Evolutionary conservation across 2,797 vertebrate genomes (phyloP).

Genomic region (Crax fasciolata): DNA sequence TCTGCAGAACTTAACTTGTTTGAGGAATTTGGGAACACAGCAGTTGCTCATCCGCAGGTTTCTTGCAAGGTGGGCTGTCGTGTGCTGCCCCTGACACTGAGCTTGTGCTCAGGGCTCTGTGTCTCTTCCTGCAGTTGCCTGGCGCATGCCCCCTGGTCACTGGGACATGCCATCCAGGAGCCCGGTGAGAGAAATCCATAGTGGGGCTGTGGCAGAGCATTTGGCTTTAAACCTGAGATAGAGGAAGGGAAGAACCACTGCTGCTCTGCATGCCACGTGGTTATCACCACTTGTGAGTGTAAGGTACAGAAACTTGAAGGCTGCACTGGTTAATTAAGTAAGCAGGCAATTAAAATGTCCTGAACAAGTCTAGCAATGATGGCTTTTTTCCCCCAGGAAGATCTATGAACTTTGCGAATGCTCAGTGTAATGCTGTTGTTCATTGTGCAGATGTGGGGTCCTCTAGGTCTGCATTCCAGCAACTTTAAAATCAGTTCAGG

Average conservation of each 20-base stretch:
- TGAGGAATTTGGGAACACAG: neutral
- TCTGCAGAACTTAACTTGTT: neutral
- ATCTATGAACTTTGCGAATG: neutral
- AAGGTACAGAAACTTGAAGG: neutral
- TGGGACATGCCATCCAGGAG: neutral
- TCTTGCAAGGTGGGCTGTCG: constrained; percentile 16
- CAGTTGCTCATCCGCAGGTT: neutral
- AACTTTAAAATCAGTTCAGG: neutral
- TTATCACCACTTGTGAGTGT: neutral
- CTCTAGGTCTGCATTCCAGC: neutral
- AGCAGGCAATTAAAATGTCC: neutral
- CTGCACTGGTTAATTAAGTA: neutral
- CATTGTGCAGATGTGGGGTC: neutral
- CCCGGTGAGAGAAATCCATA: rapidly evolving
- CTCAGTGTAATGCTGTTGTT: neutral
- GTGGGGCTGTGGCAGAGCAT: neutral
- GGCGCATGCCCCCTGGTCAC: neutral
- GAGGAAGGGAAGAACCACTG: neutral
- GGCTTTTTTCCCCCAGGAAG: neutral
- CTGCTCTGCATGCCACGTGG: neutral
- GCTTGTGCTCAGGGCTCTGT: rapidly evolving
- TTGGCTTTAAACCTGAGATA: neutral
- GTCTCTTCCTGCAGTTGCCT: neutral
- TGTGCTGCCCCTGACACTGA: neutral
- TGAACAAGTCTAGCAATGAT: neutral